Base-by-base conservation (phyloP, 2,888 invertebrate genomes). In the Agonopterix alstromeriana region DNA sequence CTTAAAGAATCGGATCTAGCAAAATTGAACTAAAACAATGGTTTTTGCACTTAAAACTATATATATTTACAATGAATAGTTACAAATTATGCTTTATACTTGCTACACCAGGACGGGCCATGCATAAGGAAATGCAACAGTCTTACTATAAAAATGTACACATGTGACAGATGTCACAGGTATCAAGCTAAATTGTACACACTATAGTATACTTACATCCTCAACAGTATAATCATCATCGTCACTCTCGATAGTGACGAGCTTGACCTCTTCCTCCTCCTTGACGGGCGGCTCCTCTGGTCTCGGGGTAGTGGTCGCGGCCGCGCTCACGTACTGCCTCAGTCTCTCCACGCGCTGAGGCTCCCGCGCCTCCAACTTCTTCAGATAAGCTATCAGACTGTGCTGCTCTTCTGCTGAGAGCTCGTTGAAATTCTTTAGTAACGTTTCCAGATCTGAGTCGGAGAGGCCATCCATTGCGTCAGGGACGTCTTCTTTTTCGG, bases 161-260 rank as follows among this genome's bases (percentile, higher is more conserved):
- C n/a, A n/a, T n/a, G n/a, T n/a, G n/a, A n/a, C n/a, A n/a, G n/a
- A n/a, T n/a, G n/a, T n/a, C n/a, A n/a, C n/a, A n/a, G n/a, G n/a
- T n/a, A n/a, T n/a, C n/a, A n/a, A n/a, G n/a, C n/a, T n/a, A n/a
- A n/a, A n/a, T n/a, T n/a, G n/a, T n/a, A n/a, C n/a, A n/a, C n/a
- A n/a, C n/a, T n/a, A n/a, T n/a, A n/a, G 27, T 27, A 27, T 9
- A 55, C 58, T 63, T 41, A 86, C 94, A 73, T 96, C 96, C 58
- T 95, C 95, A 54, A 94, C 94, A n/a, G 93, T 92, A 61, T 96
- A 96, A 61, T 95, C 95, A 54, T 93, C 93, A 49, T 94, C 94
- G 50, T 94, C 94, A 56, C 92, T 90, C 47, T 91, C 92, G 0
- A 94, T 62, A 2, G 63, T 51, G 47, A 83, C 70, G 2, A 61